Conservation (phyloP, 1,140 invertebrate genomes). For the Ceratosolen fusciceps region DNA sequence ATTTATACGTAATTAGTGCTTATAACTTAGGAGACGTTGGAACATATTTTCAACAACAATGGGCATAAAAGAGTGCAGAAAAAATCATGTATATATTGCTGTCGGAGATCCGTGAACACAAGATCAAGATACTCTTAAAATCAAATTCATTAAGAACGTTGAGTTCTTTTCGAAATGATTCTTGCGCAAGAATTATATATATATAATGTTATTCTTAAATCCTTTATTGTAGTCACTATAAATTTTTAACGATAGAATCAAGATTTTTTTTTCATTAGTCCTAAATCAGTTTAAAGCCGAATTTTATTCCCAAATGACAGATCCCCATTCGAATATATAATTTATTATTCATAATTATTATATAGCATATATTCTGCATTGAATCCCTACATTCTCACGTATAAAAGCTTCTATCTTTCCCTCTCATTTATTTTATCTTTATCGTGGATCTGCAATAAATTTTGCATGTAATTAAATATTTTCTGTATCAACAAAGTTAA, state of each 20-base stretch:
- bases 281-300: neutral
- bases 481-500: neutral
- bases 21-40: neutral
- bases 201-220: too few relatives aligned
- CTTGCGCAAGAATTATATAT: too few relatives aligned
- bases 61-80: neutral
- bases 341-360: too few relatives aligned
- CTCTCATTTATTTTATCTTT: neutral
- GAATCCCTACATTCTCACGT: neutral
- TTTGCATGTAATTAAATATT: neutral
- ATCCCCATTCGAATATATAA: neutral
- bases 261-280: too few relatives aligned
- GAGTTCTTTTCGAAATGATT: too few relatives aligned
- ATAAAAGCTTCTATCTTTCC: neutral
- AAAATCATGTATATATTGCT: neutral
- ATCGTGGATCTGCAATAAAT: neutral
- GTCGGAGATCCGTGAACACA: too few relatives aligned
- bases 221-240: too few relatives aligned
- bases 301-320: neutral
- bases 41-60: neutral
- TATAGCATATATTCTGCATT: too few relatives aligned
- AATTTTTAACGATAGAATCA: too few relatives aligned
- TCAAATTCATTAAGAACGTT: too few relatives aligned
- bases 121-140: too few relatives aligned
- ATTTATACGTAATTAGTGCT: neutral